Evolutionary conservation across 2,797 vertebrate genomes (phyloP).

Genomic region (Percopsis omiscomaycus): DNA sequence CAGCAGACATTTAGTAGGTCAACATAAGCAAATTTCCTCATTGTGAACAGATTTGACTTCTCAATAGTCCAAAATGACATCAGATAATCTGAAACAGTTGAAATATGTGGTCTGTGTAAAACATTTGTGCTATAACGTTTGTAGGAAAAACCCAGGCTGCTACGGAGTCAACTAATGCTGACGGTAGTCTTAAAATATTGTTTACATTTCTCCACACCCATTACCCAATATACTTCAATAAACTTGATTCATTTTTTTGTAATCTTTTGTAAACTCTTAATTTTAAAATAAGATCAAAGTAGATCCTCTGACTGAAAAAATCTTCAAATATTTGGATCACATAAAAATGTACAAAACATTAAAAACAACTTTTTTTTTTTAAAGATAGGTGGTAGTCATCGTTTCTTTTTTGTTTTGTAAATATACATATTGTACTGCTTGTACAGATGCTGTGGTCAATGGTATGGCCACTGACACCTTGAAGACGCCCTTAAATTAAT

Average conservation of each 20-base stretch:
- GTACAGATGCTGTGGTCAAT: slow-evolving; percentile 56
- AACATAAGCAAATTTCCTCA: slow-evolving; percentile 45
- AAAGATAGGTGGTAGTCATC: slow-evolving; percentile 67
- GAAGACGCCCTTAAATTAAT: slow-evolving; percentile 80
- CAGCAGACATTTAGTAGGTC: slow-evolving; percentile 42
- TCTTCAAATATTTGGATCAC: slow-evolving; percentile 91
- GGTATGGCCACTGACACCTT: slow-evolving; percentile 48
- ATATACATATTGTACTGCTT: slow-evolving; percentile 62
- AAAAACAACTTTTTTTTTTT: slow-evolving; percentile 84
- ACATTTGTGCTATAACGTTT: slow-evolving; percentile 79
- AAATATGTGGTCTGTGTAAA: slow-evolving; percentile 65
- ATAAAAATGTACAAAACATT: slow-evolving; percentile 92
- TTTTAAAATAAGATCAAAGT: slow-evolving; percentile 85
- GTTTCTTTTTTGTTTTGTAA: slow-evolving; percentile 71
- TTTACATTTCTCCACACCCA: slow-evolving; percentile 72
- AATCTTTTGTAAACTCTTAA: slow-evolving; percentile 76
- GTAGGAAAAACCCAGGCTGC: slow-evolving; percentile 76
- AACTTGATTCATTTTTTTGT: slow-evolving; percentile 63
- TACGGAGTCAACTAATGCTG: slow-evolving; percentile 58
- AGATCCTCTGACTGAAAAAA: slow-evolving; percentile 91
- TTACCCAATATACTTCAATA: slow-evolving; percentile 68
- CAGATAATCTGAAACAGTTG: slow-evolving; percentile 74
- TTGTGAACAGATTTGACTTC: slow-evolving; percentile 42
- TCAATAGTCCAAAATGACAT: slow-evolving; percentile 70
- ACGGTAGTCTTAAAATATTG: slow-evolving; percentile 80